Evolutionary conservation across 2,888 invertebrate genomes (phyloP).

Genomic region (Microdon myrmicae): DNA sequence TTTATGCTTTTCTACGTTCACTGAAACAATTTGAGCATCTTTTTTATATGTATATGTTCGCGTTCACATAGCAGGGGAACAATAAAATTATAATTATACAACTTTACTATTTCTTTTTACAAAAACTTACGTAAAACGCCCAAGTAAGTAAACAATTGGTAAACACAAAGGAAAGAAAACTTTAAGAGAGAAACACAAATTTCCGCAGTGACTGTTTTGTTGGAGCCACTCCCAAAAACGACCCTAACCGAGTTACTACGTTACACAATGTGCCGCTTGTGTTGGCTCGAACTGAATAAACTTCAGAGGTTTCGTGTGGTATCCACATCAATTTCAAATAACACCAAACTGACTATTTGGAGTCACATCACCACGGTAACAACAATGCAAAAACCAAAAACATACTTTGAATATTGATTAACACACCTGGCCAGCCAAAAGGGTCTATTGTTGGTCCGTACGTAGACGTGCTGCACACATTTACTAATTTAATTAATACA

Average conservation of each 20-base stretch:
- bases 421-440: conserved; percentile 30
- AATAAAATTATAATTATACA: too few species aligned
- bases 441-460: conserved; percentile 7
- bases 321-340: conserved; percentile 20
- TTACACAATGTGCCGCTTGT: conserved; percentile 38
- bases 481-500: conserved; percentile 21
- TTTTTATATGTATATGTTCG: too few species aligned
- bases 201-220: too few species aligned
- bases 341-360: conserved; percentile 21
- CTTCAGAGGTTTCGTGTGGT: conserved; percentile 21
- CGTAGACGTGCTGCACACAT: conserved; percentile 22
- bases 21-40: too few species aligned
- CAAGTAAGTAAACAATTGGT: conserved; percentile 18
- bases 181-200: conserved; percentile 16
- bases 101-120: background rate
- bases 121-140: conserved; percentile 29
- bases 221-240: conserved; percentile 45
- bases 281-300: conserved; percentile 33
- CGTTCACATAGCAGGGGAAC: too few species aligned
- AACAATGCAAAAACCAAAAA: conserved; percentile 21
- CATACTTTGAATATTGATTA: conserved; percentile 48
- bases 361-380: conserved; percentile 43
- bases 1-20: too few species aligned
- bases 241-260: conserved; percentile 2
- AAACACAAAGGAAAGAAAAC: conserved; percentile 28